Base-by-base conservation (phyloP, 2,888 invertebrate species). In the Synergus itoensis region DNA sequence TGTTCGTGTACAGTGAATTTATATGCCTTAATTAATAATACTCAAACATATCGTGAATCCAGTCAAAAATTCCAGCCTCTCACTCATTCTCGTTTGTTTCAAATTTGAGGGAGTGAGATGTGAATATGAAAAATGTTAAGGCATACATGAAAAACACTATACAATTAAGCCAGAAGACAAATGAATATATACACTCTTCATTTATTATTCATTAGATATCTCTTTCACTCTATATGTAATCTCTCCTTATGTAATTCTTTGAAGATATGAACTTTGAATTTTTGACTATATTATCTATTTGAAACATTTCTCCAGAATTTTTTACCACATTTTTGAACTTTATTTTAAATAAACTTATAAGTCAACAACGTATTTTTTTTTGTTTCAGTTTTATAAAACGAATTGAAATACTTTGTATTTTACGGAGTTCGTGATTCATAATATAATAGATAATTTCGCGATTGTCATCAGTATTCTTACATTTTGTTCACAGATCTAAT, bases 41-140 rank as follows among this genome's bases (percentile, higher is more conserved):
- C 69, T 69, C 48, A 18, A 73, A 28, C 28, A 48, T 48, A 73
- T 73, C 48, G 69, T 28, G 69, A 36, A 73, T 28, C 36, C 28
- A 45, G 36, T 16, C 28, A 7, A 69, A 53, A 48, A 36, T n/a
- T 21, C 16, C 36, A 73, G 21, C 18, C 21, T n/a, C n/a, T n/a
- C n/a, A n/a, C n/a, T n/a, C n/a, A n/a, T n/a, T n/a, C n/a, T n/a
- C n/a, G n/a, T n/a, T n/a, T n/a, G n/a, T n/a, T n/a, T n/a, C n/a
- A n/a, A n/a, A n/a, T n/a, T n/a, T n/a, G n/a, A n/a, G n/a, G n/a
- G n/a, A n/a, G n/a, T n/a, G n/a, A n/a, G n/a, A n/a, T n/a, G n/a
- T n/a, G n/a, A n/a, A n/a, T n/a, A n/a, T n/a, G n/a, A n/a, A n/a
- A n/a, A n/a, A n/a, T n/a, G n/a, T n/a, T n/a, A n/a, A n/a, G n/a